Evolutionary conservation across 2,113 vertebrate species (phyloP).

Genomic region (Leuciscus idus): DNA sequence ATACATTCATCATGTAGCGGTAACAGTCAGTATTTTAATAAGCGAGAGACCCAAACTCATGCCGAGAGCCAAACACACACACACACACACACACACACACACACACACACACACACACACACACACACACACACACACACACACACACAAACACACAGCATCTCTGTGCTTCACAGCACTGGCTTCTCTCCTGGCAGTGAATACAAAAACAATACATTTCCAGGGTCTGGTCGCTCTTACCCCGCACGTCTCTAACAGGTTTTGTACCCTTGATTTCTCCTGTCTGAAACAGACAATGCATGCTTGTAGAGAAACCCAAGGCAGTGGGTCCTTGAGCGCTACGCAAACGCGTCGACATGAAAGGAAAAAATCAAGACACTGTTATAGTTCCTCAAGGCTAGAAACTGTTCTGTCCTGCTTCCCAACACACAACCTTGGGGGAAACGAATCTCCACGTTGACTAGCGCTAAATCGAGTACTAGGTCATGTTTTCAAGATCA

Average conservation of each 20-base stretch:
- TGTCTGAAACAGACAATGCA: background rate
- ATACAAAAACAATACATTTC: background rate
- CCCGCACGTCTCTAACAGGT: background rate
- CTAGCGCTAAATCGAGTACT: conserved; percentile 31
- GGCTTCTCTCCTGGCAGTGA: background rate
- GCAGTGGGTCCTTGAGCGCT: conserved; percentile 61
- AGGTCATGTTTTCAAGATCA: too few species aligned
- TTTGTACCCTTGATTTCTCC: conserved; percentile 48
- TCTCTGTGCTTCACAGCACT: background rate
- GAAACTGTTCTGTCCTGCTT: conserved; percentile 42
- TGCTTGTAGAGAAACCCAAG: background rate
- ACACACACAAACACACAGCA: background rate
- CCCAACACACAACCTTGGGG: background rate
- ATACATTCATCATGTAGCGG: conserved; percentile 73
- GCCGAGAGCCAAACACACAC: conserved; percentile 4
- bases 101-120: too few species aligned
- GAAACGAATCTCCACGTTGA: background rate
- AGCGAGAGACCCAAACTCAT: conserved; percentile 3
- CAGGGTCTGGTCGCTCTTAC: background rate
- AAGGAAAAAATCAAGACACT: conserved; percentile 53
- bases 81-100: background rate
- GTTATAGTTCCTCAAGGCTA: conserved; percentile 58
- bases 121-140: background rate
- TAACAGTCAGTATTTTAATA: conserved; percentile 57
- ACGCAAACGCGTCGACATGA: conserved; percentile 48